A percentile compares a stretch with the other conserved stretches of the same genome.
Evolutionary conservation across 2,888 invertebrate species (phyloP).

Genomic region (Pilophorus perplexus): DNA sequence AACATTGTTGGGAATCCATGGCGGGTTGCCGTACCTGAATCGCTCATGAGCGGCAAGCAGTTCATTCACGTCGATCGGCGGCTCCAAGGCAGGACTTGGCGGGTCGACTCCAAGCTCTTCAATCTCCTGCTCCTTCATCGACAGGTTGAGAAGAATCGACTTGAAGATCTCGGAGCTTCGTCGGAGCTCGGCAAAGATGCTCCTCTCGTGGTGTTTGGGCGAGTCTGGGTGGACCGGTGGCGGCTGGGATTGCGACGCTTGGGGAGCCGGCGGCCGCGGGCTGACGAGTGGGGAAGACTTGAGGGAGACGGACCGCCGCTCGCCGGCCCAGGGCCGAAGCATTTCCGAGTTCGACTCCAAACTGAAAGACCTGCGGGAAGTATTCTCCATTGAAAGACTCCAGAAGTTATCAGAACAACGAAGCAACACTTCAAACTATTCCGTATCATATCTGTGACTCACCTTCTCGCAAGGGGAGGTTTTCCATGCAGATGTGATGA

Average conservation of each 20-base stretch:
- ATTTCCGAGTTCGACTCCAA: constrained; percentile 43
- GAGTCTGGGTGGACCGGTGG: constrained; percentile 42
- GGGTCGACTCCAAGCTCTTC: constrained; percentile 35
- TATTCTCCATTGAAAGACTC: background rate
- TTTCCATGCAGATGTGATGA: background rate
- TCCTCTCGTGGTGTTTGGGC: constrained; percentile 49
- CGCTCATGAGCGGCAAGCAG: constrained; percentile 51
- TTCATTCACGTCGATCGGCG: constrained; percentile 48
- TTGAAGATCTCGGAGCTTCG: constrained; percentile 53
- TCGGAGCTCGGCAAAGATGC: constrained; percentile 53
- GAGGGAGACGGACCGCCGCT: constrained; percentile 51
- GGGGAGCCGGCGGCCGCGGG: constrained; percentile 46
- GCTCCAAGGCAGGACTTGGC: constrained; percentile 34
- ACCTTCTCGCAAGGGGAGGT: background rate
- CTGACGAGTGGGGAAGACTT: constrained; percentile 52
- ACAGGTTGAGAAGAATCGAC: constrained; percentile 53
- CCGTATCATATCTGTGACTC: no score
- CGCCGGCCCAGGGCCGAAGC: constrained; percentile 44
- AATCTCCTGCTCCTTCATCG: constrained; percentile 50
- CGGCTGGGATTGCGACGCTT: constrained; percentile 34
- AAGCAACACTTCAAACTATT: no score
- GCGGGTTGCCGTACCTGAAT: constrained; percentile 47
- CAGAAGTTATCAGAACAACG: background rate
- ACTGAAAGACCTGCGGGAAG: constrained; percentile 38
- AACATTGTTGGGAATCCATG: background rate